Evolutionary conservation across 2,888 invertebrate genomes (phyloP).

Genomic region (Kuschelorhynchus macadamiae): DNA sequence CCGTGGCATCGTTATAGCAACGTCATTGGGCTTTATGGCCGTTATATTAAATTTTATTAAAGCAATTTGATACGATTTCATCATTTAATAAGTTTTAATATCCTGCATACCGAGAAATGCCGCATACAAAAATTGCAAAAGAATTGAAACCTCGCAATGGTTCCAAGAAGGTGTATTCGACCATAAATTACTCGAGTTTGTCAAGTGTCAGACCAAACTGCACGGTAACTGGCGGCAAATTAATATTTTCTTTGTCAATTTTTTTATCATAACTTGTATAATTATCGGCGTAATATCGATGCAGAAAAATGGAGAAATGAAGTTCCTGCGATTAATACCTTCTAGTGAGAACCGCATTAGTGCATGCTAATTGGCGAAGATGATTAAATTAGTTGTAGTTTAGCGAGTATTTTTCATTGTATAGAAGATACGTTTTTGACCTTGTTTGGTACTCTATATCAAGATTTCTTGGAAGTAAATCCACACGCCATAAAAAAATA

Average conservation of each 20-base stretch:
- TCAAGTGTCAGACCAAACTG: slow-evolving; percentile 37
- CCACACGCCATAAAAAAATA: no score
- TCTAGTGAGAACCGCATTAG: neutral
- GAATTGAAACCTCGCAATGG: slow-evolving; percentile 35
- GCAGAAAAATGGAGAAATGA: slow-evolving; percentile 1
- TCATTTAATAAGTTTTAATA: slow-evolving; percentile 54
- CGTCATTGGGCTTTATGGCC: slow-evolving; percentile 41
- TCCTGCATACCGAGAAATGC: slow-evolving; percentile 53
- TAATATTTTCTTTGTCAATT: slow-evolving; percentile 34
- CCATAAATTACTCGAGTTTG: slow-evolving; percentile 37
- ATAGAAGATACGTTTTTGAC: no score
- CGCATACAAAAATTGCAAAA: slow-evolving; percentile 40
- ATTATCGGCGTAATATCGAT: slow-evolving; percentile 8
- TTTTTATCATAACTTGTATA: slow-evolving; percentile 20
- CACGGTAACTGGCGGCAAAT: slow-evolving; percentile 37
- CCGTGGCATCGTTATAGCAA: slow-evolving; percentile 26
- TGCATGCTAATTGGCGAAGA: neutral
- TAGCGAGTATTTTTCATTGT: no score
- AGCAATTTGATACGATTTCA: slow-evolving; percentile 55
- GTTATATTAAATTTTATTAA: slow-evolving; percentile 53
- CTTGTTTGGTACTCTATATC: no score
- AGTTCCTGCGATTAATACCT: neutral
- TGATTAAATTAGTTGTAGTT: neutral
- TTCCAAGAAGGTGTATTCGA: slow-evolving; percentile 37
- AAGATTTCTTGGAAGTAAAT: no score